A percentile compares a stretch with the other conserved stretches of the same genome.
These are phyloP conservation scores for Mesitornis unicolor DNA, from an alignment of 2,113 vertebrate genomes.

Conservation along the genomic window DNA sequence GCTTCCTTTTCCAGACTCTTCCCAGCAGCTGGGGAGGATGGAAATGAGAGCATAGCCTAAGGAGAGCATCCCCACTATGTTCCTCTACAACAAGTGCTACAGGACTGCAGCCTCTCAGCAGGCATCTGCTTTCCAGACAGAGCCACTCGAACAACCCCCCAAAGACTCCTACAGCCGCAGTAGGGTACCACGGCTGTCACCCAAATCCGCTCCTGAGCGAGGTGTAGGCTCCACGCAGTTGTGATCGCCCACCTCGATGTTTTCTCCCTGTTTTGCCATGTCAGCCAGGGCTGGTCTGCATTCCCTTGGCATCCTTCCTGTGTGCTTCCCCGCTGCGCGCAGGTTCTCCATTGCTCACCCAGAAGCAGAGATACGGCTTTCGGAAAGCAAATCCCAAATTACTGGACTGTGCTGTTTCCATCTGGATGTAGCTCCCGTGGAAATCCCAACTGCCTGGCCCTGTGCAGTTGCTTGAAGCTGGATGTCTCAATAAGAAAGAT, in stretches of 20 bases:
- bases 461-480: neutral
- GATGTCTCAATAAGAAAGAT: neutral
- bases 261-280: neutral
- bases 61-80: neutral
- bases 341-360: neutral
- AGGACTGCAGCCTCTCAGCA: neutral
- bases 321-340: neutral
- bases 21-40: neutral
- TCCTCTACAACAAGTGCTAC: neutral
- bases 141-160: neutral
- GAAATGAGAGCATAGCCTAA: neutral
- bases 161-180: neutral
- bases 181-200: neutral
- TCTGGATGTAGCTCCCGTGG: neutral
- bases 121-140: neutral
- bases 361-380: neutral
- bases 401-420: neutral
- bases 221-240: neutral
- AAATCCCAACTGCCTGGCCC: neutral
- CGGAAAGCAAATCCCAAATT: neutral
- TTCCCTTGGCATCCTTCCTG: neutral
- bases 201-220: neutral
- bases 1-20: neutral
- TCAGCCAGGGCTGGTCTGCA: neutral
- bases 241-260: neutral